Evolutionary conservation across 2,113 vertebrate genomes (phyloP).

Genomic region (Hemichromis elongatus): DNA sequence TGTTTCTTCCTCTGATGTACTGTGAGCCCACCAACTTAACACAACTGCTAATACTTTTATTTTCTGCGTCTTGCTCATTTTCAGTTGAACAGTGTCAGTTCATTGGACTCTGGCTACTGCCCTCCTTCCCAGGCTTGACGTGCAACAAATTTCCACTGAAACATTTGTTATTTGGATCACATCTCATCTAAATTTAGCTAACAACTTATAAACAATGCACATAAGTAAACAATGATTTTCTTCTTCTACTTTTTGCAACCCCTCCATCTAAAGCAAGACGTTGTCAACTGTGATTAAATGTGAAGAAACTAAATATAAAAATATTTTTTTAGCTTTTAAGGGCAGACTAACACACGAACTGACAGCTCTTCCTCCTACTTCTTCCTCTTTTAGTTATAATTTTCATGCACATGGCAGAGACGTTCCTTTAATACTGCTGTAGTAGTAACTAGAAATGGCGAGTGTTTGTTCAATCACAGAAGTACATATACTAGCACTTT

Average conservation of each 20-base stretch:
- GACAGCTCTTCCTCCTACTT: background rate
- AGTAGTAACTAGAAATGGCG: background rate
- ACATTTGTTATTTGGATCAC: background rate
- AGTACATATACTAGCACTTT: background rate
- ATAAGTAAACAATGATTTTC: background rate
- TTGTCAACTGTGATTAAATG: background rate
- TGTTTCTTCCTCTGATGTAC: background rate
- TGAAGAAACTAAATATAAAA: background rate
- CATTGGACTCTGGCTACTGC: background rate
- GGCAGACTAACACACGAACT: background rate
- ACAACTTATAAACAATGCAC: background rate
- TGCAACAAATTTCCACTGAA: background rate
- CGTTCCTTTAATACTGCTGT: background rate
- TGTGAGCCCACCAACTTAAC: background rate
- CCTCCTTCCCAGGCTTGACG: background rate
- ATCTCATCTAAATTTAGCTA: background rate
- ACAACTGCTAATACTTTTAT: background rate
- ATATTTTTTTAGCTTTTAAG: background rate
- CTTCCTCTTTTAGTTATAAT: background rate
- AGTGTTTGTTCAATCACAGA: background rate
- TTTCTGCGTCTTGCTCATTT: background rate
- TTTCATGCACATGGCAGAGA: background rate
- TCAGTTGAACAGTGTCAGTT: background rate
- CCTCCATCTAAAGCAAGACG: background rate
- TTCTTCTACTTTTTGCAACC: background rate